A percentile compares a stretch with the other conserved stretches of the same genome.
These are phyloP conservation scores for Ahaetulla prasina DNA, from an alignment of 2,113 vertebrate genomes.

Conservation along the genomic window DNA sequence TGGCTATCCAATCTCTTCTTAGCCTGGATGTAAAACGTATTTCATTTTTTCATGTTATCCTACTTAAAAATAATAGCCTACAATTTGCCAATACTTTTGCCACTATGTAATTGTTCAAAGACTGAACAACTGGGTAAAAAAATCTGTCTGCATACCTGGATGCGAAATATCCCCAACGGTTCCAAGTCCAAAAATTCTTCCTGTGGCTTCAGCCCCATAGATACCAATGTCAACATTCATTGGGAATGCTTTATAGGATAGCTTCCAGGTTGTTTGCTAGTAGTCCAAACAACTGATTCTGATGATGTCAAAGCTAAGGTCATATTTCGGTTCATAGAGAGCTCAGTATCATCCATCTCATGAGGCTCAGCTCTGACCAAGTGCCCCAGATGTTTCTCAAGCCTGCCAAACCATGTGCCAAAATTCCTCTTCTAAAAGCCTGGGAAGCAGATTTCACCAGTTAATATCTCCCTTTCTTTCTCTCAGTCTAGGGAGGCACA, in stretches of 20 bases:
- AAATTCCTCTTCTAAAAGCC: not conserved
- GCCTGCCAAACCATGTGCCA: not conserved
- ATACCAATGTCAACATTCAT: not conserved
- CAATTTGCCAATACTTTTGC: not conserved
- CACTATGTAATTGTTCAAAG: not conserved
- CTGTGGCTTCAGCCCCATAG: not conserved
- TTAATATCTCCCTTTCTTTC: not conserved
- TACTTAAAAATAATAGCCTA: not conserved
- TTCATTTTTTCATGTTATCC: not conserved
- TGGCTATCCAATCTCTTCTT: not conserved
- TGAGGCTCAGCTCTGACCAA: not conserved
- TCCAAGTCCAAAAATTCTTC: not conserved
- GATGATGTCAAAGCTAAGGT: not conserved
- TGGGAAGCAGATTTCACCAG: not conserved
- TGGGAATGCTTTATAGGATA: no score
- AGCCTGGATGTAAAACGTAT: not conserved
- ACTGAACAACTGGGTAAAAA: not conserved
- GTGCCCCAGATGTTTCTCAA: not conserved
- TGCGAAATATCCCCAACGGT: not conserved
- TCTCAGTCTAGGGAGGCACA: not conserved
- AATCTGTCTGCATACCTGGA: not conserved
- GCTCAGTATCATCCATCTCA: not conserved
- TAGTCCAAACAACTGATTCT: not conserved
- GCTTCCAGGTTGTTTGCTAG: not conserved
- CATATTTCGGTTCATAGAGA: not conserved